A percentile compares a stretch with the other conserved stretches of the same genome.
phyloP scores from a whole-genome alignment of 2,113 vertebrate species.

The Mesocricetus auratus region DNA sequence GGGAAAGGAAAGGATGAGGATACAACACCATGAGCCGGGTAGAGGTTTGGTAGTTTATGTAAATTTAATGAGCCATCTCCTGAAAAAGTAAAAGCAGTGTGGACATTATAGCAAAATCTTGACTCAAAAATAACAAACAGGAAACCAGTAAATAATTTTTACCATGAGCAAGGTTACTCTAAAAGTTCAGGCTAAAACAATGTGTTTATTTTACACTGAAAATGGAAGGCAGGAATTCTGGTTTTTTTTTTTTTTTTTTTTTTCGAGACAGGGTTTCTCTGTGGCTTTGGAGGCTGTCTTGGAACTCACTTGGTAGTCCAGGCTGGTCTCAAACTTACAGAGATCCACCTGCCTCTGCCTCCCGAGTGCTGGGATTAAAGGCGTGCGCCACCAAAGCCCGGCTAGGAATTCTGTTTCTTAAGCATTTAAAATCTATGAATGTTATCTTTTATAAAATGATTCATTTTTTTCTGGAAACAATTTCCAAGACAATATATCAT shows the following conservation, averaged over 20 bases:
- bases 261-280: no score
- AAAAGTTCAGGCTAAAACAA: neutral
- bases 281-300: no score
- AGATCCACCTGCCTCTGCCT: no score
- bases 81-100: neutral
- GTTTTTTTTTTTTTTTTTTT: no score
- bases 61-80: neutral
- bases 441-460: neutral
- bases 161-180: neutral
- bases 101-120: neutral
- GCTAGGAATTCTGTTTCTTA: neutral
- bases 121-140: neutral
- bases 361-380: no score
- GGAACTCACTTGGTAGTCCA: no score
- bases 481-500: neutral
- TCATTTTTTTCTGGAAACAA: conserved; percentile 3
- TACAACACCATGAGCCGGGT: neutral
- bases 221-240: neutral
- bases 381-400: no score
- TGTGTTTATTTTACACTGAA: neutral
- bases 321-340: no score
- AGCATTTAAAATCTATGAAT: neutral
- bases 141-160: neutral
- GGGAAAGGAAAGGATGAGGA: neutral
- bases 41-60: neutral